Evolutionary conservation across 2,797 vertebrate genomes (phyloP), one percentile per base, ranked within the genome.

Genomic region (Molossus alvarezi): DNA sequence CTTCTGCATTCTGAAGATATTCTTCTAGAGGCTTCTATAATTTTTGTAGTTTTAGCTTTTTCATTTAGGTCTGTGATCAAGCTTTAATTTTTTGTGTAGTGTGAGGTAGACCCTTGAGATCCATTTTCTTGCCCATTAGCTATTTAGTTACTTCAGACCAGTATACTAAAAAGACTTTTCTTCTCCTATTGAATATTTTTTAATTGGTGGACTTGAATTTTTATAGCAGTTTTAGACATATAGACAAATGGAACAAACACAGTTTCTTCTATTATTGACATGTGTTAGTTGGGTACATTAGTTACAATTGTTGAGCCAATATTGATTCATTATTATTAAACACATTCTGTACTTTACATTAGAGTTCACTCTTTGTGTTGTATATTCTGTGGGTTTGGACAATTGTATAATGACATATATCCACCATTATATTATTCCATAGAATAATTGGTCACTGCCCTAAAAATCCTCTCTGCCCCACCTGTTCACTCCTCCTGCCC

Each of bases 31-130:
- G 33, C 10, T 79, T 79, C 41, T 84, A 53, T 17, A 60, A 55
- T 21, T 62, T 82, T 72, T 77, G 41, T 72, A 51, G 58, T 45
- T 90, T 94, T 79, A 77, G 27, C 6, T 90, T 86, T 91, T 71
- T 23, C 14, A 21, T 75, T 57, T 90, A 85, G 60, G 15, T 86
- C 29, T 95, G 25, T 90, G 55, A 51, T 69, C 2, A 79, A 6
- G 64, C 48, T 72, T 51, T 73, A 82, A 18, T 27, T 86, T 91
- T 82, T 90, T 86, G 14, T 67, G 9, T 14, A 72, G 12, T 48
- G 17, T 64, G 37, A 87, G 15, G 7, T 58, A 73, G 18, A 11
- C 21, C 37, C 51, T 79, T 45, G 37, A 62, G 17, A 55, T 69
- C 10, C 14, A 48, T 90, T 77, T 55, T 65, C 29, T 64, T 69